Percentiles rank a stretch among this genome's conserved stretches.
phyloP scores from a whole-genome alignment of 92 coral and sea anemone species.

The Meandrina meandrites region DNA sequence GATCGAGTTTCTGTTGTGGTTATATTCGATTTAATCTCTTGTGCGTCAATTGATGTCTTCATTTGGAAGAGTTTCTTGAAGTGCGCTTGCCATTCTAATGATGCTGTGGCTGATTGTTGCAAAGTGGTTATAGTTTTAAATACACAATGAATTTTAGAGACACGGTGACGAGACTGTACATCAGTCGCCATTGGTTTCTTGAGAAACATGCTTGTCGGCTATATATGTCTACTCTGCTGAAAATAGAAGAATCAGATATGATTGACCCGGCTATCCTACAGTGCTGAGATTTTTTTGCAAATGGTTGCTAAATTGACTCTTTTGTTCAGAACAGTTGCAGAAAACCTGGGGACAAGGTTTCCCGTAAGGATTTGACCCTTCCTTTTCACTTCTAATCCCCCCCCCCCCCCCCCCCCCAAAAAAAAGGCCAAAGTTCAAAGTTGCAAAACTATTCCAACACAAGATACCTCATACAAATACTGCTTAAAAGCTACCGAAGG shows the following conservation, averaged over 20 bases:
- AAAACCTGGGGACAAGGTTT: not conserved
- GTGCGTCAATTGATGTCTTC: not conserved
- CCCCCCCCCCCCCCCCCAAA: too few relatives aligned
- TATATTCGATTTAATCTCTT: not conserved
- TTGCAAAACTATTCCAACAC: too few relatives aligned
- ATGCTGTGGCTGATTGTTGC: not conserved
- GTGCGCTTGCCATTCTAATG: not conserved
- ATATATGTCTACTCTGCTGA: not conserved
- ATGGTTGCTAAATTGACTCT: not conserved
- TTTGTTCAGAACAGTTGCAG: not conserved
- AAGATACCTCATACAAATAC: too few relatives aligned
- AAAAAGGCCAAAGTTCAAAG: too few relatives aligned
- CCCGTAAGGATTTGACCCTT: not conserved
- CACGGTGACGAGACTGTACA: not conserved
- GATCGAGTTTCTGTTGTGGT: not conserved
- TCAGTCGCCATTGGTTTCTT: not conserved
- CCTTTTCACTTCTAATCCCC: too few relatives aligned
- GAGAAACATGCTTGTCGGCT: not conserved
- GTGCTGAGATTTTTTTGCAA: not conserved
- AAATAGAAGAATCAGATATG: not conserved
- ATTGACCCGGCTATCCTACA: not conserved
- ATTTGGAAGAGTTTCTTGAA: not conserved
- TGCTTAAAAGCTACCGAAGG: too few relatives aligned
- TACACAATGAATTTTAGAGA: not conserved
- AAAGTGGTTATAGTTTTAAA: not conserved